Evolutionary conservation across 2,888 invertebrate genomes (phyloP).

Genomic region (Aproaerema taeniolella): DNA sequence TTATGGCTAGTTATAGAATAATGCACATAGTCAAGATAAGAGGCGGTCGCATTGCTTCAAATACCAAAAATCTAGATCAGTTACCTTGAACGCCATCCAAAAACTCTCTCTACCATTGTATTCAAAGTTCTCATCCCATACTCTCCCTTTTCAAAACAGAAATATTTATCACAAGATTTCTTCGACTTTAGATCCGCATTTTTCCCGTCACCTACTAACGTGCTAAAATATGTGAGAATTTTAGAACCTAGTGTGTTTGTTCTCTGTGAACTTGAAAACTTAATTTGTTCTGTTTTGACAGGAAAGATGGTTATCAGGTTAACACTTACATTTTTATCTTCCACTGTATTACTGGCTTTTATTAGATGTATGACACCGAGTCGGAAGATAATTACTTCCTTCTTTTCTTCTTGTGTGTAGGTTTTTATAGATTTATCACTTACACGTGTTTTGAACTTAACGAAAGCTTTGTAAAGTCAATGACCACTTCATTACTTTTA

Average conservation of each 20-base stretch:
- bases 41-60: too few species aligned
- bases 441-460: neutral
- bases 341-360: too few species aligned
- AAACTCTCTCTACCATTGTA: constrained; percentile 15
- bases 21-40: too few species aligned
- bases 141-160: constrained; percentile 12
- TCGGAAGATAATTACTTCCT: too few species aligned
- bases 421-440: neutral
- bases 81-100: neutral
- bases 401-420: neutral
- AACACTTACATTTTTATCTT: neutral
- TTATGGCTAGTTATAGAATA: too few species aligned
- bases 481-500: neutral
- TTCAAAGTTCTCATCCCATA: constrained; percentile 15
- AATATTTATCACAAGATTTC: neutral
- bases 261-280: too few species aligned
- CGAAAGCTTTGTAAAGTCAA: constrained; percentile 4
- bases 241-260: too few species aligned
- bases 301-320: neutral
- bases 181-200: constrained; percentile 7
- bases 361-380: too few species aligned
- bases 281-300: too few species aligned
- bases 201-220: neutral
- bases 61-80: neutral
- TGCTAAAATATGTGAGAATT: constrained; percentile 1